Base-by-base conservation (phyloP, 2,888 invertebrate species). In the Thysanoteuthis rhombus region DNA sequence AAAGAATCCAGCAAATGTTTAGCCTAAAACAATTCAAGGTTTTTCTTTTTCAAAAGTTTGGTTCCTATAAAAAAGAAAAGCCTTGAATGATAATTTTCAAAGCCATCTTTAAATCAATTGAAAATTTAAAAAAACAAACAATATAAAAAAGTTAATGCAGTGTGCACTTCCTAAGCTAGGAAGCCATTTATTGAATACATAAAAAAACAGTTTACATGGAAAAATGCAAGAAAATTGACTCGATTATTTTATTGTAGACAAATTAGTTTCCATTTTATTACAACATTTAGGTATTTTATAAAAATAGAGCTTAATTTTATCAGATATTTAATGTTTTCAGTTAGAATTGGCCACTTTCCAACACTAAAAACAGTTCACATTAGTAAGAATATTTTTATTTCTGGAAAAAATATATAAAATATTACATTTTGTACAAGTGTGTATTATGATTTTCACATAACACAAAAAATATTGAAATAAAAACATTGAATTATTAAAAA, bases 91-190 rank as follows among this genome's bases (percentile, higher is more conserved):
- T 75, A 52, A 25, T 75, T 75, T 75, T 10, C 12, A n/a, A 75
- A 8, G 4, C 75, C n/a, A n/a, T 75, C 16, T 52, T 22, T 52
- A 52, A 52, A 25, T 52, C n/a, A 75, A 58, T 58, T 32, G 32
- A 75, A 75, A 75, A 75, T n/a, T n/a, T n/a, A 75, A n/a, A n/a
- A 75, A 75, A 75, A 58, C 58, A 58, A 75, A 75, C 75, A 75
- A 75, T 75, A 75, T 75, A 75, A 75, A 75, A 75, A 75, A 75
- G n/a, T 52, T 75, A 75, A 75, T 75, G n/a, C 16, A n/a, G 75
- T 75, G 75, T 75, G 75, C 75, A 75, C 75, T 75, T 75, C 75
- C 75, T n/a, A 75, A 75, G n/a, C n/a, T 36, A 75, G 75, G 75
- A 75, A 75, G 75, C 75, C 75, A 75, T 75, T 75, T 75, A 75